Conservation (phyloP, 2,888 invertebrate species). For the Scaptomyza caliginosa region DNA sequence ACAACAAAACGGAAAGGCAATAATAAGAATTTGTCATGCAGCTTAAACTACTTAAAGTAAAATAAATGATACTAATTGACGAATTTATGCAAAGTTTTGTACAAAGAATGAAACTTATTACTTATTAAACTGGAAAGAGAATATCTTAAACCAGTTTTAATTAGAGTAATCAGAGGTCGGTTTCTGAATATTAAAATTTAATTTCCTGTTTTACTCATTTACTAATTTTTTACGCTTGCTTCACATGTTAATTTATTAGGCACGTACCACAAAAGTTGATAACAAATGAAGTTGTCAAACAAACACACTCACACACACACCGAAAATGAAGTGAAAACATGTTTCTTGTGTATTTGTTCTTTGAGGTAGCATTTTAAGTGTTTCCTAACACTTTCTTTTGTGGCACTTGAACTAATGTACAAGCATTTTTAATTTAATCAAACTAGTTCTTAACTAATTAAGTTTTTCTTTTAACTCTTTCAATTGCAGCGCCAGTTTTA, state of each 20-base stretch:
- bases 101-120: neutral
- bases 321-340: constrained; percentile 24
- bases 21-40: constrained; percentile 3
- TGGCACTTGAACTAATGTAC: constrained; percentile 55
- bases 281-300: constrained; percentile 44
- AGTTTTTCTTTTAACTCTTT: constrained; percentile 12
- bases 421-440: constrained; percentile 51
- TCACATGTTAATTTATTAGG: constrained; percentile 72
- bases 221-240: constrained; percentile 51
- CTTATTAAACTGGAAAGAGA: neutral
- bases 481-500: constrained; percentile 49
- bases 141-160: neutral
- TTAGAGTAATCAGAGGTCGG: constrained; percentile 9
- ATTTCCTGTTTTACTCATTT: constrained; percentile 25
- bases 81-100: neutral
- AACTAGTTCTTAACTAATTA: constrained; percentile 32
- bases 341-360: constrained; percentile 35
- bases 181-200: neutral
- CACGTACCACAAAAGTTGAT: constrained; percentile 59
- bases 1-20: neutral
- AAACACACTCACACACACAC: neutral
- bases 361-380: constrained; percentile 24
- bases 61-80: neutral
- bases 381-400: constrained; percentile 58
- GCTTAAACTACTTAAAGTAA: neutral